Evolutionary conservation across 2,797 vertebrate species (phyloP), one percentile per base, ranked within the genome.

Genomic region (Holocentrus rufus): DNA sequence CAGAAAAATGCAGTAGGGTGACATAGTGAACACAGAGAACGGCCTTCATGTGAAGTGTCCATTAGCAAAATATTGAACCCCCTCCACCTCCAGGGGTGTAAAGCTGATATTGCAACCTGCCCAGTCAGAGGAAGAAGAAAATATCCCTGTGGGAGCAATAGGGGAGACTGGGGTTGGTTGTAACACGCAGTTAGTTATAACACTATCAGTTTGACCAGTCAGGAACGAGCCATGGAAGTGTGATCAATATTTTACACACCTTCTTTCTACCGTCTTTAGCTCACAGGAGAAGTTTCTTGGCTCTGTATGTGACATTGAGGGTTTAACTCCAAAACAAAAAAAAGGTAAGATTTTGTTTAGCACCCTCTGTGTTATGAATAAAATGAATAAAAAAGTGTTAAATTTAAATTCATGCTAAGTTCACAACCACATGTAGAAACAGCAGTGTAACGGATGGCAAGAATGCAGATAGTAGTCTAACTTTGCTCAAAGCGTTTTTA

Each of bases 201-300:
- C 60, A 7, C 73, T 85, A 80, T 83, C 70, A 58, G 80, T 64
- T 65, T 81, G 83, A 85, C 79, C 79, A 76, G 64, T 73, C 69
- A 71, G 63, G 74, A 81, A 69, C 65, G 66, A 84, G 70, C 53
- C 27, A 25, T 25, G 70, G 64, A 7, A 47, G 60, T 72, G 57
- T 74, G 62, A 90, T 88, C 83, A 88, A 89, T 91, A 87, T 85
- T 88, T 90, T 27, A 85, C 80, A 72, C n/a, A n/a, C n/a, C n/a
- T n/a, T n/a, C n/a, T n/a, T n/a, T n/a, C n/a, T n/a, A n/a, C n/a
- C n/a, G n/a, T n/a, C n/a, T n/a, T n/a, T n/a, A n/a, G n/a, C n/a
- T n/a, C n/a, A n/a, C n/a, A n/a, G n/a, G n/a, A n/a, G n/a, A n/a
- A n/a, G n/a, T n/a, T n/a, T n/a, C n/a, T n/a, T n/a, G n/a, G n/a